Evolutionary conservation across 2,113 vertebrate genomes (phyloP).

Genomic region (Cynocephalus volans): DNA sequence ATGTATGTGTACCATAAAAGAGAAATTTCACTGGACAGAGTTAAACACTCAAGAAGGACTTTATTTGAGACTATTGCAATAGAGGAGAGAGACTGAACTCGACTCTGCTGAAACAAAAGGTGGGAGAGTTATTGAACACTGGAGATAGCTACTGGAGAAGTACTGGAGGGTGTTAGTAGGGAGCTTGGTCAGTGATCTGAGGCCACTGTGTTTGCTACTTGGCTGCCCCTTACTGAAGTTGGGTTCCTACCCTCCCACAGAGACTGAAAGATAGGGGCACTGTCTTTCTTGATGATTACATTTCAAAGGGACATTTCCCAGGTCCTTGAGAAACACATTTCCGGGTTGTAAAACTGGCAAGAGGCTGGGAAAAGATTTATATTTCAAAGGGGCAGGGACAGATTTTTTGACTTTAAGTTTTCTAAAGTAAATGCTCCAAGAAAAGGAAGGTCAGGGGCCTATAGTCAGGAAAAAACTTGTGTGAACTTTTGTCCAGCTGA

Average conservation of each 20-base stretch:
- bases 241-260: background rate
- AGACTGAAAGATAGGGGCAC: background rate
- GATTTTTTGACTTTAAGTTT: background rate
- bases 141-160: background rate
- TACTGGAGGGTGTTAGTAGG: background rate
- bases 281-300: background rate
- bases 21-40: background rate
- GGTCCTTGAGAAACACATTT: constrained; percentile 17
- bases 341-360: background rate
- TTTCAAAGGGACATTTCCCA: background rate
- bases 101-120: background rate
- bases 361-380: background rate
- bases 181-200: background rate
- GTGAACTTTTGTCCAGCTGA: background rate
- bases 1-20: background rate
- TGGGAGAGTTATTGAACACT: background rate
- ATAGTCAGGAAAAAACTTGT: background rate
- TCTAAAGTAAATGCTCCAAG: constrained; percentile 12
- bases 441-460: background rate
- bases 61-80: background rate
- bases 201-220: background rate
- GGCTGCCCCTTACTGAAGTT: background rate
- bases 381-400: background rate
- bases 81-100: background rate
- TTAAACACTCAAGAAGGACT: background rate